Percentiles rank a stretch among this genome's conserved stretches.
phyloP scores from a whole-genome alignment of 2,888 invertebrate genomes.

The Glyphotaelius pellucidus region DNA sequence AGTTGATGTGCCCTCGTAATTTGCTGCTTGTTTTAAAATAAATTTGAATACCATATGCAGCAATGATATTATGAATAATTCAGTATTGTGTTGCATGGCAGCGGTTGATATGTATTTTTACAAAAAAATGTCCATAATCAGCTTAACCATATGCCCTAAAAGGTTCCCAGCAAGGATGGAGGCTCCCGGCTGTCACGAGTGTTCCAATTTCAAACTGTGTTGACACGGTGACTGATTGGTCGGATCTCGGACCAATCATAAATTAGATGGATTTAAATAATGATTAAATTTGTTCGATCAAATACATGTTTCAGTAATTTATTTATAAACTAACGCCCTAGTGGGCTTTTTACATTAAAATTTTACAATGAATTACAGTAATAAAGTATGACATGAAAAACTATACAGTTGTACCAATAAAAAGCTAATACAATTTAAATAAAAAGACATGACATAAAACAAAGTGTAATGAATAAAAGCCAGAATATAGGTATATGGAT shows the following conservation, averaged over 20 bases:
- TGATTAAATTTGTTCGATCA: not conserved
- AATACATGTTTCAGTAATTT: not conserved
- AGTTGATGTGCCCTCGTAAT: not conserved
- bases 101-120: not conserved
- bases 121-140: not conserved
- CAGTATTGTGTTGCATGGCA: not conserved
- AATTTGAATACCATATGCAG: not conserved
- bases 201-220: conserved; percentile 10
- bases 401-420: too few species aligned
- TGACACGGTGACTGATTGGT: conserved; percentile 46
- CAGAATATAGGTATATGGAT: too few species aligned
- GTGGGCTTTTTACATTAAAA: too few species aligned
- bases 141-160: not conserved
- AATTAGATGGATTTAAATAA: not conserved
- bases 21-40: not conserved
- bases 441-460: too few species aligned
- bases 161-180: not conserved
- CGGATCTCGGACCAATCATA: not conserved
- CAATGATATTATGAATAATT: not conserved
- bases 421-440: too few species aligned
- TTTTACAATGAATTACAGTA: too few species aligned
- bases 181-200: conserved; percentile 14
- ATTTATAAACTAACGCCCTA: too few species aligned
- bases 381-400: too few species aligned
- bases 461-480: too few species aligned